These are phyloP conservation scores for Dendroctonus valens DNA, from an alignment of 1,140 invertebrate genomes.

Conservation along the genomic window DNA sequence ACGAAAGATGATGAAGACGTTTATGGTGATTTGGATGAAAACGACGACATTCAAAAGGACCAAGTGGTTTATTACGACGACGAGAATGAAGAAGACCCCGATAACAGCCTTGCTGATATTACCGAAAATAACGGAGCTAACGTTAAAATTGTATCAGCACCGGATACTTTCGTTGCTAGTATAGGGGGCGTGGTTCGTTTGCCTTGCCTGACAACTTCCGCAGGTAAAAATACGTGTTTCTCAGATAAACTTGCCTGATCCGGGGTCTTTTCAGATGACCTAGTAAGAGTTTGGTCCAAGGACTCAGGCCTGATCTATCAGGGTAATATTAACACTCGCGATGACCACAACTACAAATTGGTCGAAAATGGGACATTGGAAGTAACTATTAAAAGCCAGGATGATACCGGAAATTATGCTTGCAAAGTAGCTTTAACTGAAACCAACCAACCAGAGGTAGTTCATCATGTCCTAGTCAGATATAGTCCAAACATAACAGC, in stretches of 20 bases:
- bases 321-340: neutral
- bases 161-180: conserved; percentile 4
- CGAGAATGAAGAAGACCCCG: neutral
- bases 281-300: conserved; percentile 10
- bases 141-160: conserved; percentile 9
- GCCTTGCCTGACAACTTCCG: conserved; percentile 10
- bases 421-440: conserved; percentile 9
- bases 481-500: conserved; percentile 5
- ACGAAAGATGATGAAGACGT: conserved; percentile 22
- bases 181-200: conserved; percentile 2
- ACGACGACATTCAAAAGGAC: conserved; percentile 17
- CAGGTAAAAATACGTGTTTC: conserved; percentile 1
- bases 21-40: conserved; percentile 18
- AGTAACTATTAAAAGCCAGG: neutral
- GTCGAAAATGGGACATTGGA: conserved; percentile 8
- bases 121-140: conserved; percentile 3
- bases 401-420: conserved; percentile 17
- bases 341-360: conserved; percentile 8
- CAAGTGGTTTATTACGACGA: conserved; percentile 8
- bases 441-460: conserved; percentile 1
- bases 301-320: conserved; percentile 10
- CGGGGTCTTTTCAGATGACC: neutral
- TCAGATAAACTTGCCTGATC: neutral
- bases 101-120: conserved; percentile 1
- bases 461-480: conserved; percentile 6